Conservation (phyloP, 2,113 vertebrate species). For the Sula dactylatra region DNA sequence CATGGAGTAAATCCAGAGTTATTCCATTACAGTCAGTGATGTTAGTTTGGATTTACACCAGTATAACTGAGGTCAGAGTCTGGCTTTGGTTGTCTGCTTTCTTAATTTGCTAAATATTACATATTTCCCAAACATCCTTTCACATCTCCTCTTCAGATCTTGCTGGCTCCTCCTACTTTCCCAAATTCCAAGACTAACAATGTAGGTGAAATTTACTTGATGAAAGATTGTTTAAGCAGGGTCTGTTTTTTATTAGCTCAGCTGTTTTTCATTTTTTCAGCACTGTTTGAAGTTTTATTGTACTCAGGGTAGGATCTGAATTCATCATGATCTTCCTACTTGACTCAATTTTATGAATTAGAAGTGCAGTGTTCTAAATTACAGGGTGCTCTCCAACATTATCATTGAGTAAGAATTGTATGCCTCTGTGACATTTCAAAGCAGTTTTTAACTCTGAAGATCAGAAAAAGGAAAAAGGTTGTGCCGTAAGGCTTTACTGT, state of each 20-base stretch:
- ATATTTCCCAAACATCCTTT: not conserved
- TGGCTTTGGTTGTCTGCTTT: constrained; percentile 7
- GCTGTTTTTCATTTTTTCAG: constrained; percentile 8
- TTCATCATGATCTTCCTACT: constrained; percentile 1
- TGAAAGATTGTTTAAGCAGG: constrained; percentile 30
- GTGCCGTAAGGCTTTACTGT: not conserved
- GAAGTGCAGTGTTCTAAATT: constrained; percentile 30
- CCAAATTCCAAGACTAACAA: constrained; percentile 33
- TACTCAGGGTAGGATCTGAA: not conserved
- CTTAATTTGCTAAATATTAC: not conserved
- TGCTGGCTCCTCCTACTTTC: not conserved
- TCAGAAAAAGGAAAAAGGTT: not conserved
- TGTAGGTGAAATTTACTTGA: constrained; percentile 10
- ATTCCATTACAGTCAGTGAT: not conserved
- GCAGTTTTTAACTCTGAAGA: not conserved
- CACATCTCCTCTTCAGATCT: not conserved
- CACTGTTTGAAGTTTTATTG: constrained; percentile 25
- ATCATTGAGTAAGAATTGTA: not conserved
- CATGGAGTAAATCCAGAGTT: constrained; percentile 12
- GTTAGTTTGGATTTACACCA: constrained; percentile 45
- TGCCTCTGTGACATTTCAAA: constrained; percentile 27
- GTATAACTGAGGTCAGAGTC: constrained; percentile 18
- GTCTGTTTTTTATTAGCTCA: constrained; percentile 42
- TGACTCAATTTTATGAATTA: constrained; percentile 29
- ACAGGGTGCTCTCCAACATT: not conserved